phyloP scores from a whole-genome alignment of 2,113 vertebrate genomes.

The Pavo muticus region DNA sequence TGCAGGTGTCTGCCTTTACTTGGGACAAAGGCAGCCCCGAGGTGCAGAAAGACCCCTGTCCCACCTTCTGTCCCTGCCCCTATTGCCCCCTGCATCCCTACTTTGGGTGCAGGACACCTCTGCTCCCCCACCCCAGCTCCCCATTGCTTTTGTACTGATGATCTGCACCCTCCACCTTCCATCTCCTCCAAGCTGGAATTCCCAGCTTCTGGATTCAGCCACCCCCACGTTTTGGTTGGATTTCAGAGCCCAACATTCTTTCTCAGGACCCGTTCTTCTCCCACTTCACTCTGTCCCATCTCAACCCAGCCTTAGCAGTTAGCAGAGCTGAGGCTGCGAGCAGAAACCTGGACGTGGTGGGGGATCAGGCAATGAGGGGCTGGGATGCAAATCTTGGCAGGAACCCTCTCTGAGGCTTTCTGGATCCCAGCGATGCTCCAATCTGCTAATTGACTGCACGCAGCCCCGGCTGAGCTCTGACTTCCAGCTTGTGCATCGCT shows the following conservation, averaged over 20 bases:
- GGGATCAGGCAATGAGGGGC: background rate
- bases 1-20: background rate
- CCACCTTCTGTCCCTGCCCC: background rate
- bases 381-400: background rate
- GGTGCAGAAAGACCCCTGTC: background rate
- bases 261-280: background rate
- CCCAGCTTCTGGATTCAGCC: background rate
- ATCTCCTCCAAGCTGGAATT: background rate
- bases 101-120: background rate
- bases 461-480: background rate
- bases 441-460: background rate
- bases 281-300: background rate
- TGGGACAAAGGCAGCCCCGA: background rate
- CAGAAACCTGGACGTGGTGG: background rate
- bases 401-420: background rate
- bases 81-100: background rate
- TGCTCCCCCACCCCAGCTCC: background rate
- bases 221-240: fast-evolving
- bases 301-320: fast-evolving
- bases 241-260: background rate
- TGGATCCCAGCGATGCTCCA: background rate
- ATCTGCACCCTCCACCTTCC: background rate
- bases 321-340: background rate
- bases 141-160: background rate
- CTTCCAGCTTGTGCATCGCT: background rate